Percentiles rank a stretch among this genome's conserved stretches.
These are phyloP conservation scores for Caenorhabditis sulstoni DNA, from an alignment of 2,888 invertebrate genomes.

Conservation along the genomic window DNA sequence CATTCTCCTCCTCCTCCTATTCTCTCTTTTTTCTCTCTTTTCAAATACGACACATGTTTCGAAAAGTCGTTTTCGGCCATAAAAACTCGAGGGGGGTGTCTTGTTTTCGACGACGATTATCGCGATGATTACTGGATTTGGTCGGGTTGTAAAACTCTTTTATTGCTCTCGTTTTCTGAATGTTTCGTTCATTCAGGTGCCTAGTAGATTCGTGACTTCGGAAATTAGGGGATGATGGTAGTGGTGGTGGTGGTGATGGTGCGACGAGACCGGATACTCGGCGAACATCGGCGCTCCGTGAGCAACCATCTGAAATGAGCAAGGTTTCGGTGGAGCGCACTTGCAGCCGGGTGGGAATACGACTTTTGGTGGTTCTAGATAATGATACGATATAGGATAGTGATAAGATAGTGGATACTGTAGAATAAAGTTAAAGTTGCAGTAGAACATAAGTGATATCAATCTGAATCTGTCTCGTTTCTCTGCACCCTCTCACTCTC, in stretches of 20 bases:
- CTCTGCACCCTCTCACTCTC: background rate
- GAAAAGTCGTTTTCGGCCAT: background rate
- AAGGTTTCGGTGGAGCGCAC: no score
- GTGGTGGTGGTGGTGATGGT: conserved; percentile 32
- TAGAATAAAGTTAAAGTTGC: background rate
- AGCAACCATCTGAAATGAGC: conserved; percentile 22
- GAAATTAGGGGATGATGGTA: conserved; percentile 53
- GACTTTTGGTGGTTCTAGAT: no score
- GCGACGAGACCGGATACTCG: conserved; percentile 23
- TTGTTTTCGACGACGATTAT: no score
- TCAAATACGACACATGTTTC: conserved; percentile 39
- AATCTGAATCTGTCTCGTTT: background rate
- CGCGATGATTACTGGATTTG: conserved; percentile 17
- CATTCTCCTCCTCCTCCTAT: background rate
- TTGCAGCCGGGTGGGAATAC: no score
- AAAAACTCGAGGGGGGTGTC: no score
- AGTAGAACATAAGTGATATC: background rate
- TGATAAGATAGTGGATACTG: no score
- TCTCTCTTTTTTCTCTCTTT: background rate
- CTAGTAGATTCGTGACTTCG: conserved; percentile 61
- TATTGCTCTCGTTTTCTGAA: no score
- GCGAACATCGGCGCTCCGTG: conserved; percentile 18
- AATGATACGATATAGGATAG: background rate
- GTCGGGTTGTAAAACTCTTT: conserved; percentile 23
- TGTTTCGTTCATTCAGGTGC: no score